phyloP scores from a whole-genome alignment of 2,113 vertebrate genomes.

The Thunnus maccoyii region DNA sequence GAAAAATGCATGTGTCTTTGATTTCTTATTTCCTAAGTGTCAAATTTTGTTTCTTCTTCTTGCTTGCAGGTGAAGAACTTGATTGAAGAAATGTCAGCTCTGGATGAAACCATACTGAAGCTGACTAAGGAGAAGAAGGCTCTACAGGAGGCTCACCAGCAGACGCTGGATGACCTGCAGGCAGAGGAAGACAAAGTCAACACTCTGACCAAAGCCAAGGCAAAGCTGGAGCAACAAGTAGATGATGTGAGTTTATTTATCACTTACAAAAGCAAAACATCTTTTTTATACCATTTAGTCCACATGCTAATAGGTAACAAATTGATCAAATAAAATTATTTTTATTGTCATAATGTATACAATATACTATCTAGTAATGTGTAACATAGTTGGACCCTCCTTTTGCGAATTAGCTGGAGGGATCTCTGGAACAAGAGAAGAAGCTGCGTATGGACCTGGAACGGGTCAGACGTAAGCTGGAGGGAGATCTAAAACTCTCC shows the following conservation, averaged over 20 bases:
- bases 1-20: neutral
- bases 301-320: neutral
- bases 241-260: slow-evolving; percentile 89
- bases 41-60: neutral
- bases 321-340: neutral
- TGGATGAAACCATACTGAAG: slow-evolving; percentile 91
- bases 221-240: slow-evolving; percentile 95
- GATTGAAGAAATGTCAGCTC: slow-evolving; percentile 92
- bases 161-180: slow-evolving; percentile 93
- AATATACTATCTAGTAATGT: neutral
- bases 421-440: slow-evolving; percentile 96
- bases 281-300: neutral
- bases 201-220: slow-evolving; percentile 91
- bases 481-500: slow-evolving; percentile 94
- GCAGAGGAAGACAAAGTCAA: slow-evolving; percentile 95
- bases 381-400: neutral
- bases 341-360: neutral
- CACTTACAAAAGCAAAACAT: neutral
- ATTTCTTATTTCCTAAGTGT: neutral
- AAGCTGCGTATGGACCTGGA: slow-evolving; percentile 95
- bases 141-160: slow-evolving; percentile 93
- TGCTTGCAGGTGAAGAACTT: slow-evolving; percentile 92
- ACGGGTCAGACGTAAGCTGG: slow-evolving; percentile 92
- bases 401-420: slow-evolving; percentile 87
- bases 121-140: slow-evolving; percentile 95